phyloP scores from a whole-genome alignment of 2,113 vertebrate species.

The Taurulus bubalis region DNA sequence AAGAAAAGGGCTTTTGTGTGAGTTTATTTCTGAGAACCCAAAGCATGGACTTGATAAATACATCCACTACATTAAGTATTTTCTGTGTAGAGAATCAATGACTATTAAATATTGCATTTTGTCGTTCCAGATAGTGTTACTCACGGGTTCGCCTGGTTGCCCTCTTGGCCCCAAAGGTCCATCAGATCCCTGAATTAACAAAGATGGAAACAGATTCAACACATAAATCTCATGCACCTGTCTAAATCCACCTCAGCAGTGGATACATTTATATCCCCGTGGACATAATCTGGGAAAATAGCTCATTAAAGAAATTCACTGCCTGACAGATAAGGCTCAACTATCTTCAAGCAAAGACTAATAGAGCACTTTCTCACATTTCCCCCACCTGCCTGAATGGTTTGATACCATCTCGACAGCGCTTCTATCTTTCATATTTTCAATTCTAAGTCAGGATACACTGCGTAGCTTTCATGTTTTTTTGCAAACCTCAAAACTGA shows the following conservation, averaged over 20 bases:
- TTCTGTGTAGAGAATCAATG: background rate
- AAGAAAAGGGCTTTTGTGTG: background rate
- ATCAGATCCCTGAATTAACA: constrained; percentile 84
- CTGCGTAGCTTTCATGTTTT: constrained; percentile 36
- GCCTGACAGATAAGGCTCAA: constrained; percentile 65
- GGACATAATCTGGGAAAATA: constrained; percentile 62
- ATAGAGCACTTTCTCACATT: constrained; percentile 45
- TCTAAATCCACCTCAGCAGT: constrained; percentile 22
- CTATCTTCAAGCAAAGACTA: constrained; percentile 54
- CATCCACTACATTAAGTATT: background rate
- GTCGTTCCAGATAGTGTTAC: constrained; percentile 66
- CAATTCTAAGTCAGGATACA: constrained; percentile 39
- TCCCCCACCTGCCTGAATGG: constrained; percentile 26
- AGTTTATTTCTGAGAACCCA: background rate
- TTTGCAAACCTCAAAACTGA: constrained; percentile 39
- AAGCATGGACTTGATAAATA: constrained; percentile 5
- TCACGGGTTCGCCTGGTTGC: constrained; percentile 92
- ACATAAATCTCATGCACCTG: constrained; percentile 29
- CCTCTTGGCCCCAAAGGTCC: constrained; percentile 89
- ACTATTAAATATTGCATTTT: background rate
- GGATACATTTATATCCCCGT: constrained; percentile 51
- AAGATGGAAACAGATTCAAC: constrained; percentile 36
- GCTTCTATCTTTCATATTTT: constrained; percentile 56
- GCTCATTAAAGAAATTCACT: constrained; percentile 66
- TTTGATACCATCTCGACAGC: constrained; percentile 54